These are phyloP conservation scores for Clupea harengus DNA, from an alignment of 2,113 vertebrate genomes.

Conservation along the genomic window DNA sequence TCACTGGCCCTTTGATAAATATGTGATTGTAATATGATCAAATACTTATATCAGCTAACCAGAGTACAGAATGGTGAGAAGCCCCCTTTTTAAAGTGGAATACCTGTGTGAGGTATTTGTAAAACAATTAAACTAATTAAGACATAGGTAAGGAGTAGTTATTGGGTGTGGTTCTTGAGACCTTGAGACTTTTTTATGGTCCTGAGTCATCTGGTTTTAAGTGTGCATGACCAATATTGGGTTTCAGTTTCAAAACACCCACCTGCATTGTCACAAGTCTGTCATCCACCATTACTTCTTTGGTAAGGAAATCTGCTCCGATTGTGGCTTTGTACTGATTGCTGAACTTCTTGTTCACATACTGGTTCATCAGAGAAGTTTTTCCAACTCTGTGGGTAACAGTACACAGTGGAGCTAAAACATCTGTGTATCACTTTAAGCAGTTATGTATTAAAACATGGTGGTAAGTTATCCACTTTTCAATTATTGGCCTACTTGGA, in stretches of 20 bases:
- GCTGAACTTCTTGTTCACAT: slow-evolving; percentile 92
- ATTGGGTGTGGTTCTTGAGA: background rate
- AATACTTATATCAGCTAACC: background rate
- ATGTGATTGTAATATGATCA: background rate
- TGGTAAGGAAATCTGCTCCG: slow-evolving; percentile 87
- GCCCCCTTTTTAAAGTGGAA: background rate
- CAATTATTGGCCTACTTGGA: background rate
- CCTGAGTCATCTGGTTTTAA: background rate
- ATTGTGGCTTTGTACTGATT: slow-evolving; percentile 92
- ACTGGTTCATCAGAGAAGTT: slow-evolving; percentile 90
- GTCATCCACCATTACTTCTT: slow-evolving; percentile 91
- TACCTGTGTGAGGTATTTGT: background rate
- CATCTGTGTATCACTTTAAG: background rate
- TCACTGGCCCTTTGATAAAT: background rate
- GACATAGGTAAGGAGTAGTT: background rate
- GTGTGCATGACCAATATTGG: background rate
- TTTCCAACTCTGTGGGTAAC: slow-evolving; percentile 77
- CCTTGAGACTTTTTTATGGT: too few species aligned
- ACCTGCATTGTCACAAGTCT: slow-evolving; percentile 90
- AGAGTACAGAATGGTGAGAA: background rate
- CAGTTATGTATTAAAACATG: background rate
- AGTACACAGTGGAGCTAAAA: background rate
- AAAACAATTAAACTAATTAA: background rate
- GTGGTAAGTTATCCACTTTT: background rate
- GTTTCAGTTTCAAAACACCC: background rate